Base-by-base conservation (phyloP, 2,113 vertebrate genomes). In the Paralichthys olivaceus region DNA sequence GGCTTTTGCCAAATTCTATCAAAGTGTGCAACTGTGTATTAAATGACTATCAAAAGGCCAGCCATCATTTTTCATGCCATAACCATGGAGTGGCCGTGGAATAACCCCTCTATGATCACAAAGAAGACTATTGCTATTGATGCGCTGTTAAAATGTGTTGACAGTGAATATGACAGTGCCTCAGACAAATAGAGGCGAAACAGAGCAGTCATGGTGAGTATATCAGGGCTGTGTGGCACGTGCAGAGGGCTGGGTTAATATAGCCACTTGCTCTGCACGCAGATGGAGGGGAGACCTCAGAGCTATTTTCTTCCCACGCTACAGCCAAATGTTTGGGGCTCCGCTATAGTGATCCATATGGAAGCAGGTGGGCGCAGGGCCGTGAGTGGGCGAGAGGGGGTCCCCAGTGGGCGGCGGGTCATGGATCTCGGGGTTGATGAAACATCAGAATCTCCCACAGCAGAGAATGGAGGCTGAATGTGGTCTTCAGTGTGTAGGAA, bases 301-400 rank as follows among this genome's bases (percentile, higher is more conserved):
- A 87, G 82, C 79, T 43, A 79, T 73, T 87, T 89, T 82, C 87
- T 92, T 93, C 92, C 92, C 93, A 92, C 91, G 87, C 91, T 83
- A 49, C 3, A 14, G 37, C 84, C 81, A 64, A 80, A 59, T 84
- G 20, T 63, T 83, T 73, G 72, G 17, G 7, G 47, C 68, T 81
- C 32, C 66, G 67, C 51, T 19, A 3, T 25, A 23, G 73, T 29
- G 58, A 51, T 83, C 55, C 45, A n/a, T 88, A 32, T 19, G 87
- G 72, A 81, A 75, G 74, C 93, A 96, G 95, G 95, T 95, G 95
- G 94, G 90, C 81, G 90, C 79, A 76, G 71, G 83, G 87, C 83
- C 75, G 62, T 37, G 47, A 65, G 90, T 90, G 91, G 83, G 90
- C 55, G 87, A 89, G 83, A 29, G 61, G 70, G 93, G 90, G 87